Conservation (phyloP, 2,888 invertebrate genomes). For the Anthrax anthrax region DNA sequence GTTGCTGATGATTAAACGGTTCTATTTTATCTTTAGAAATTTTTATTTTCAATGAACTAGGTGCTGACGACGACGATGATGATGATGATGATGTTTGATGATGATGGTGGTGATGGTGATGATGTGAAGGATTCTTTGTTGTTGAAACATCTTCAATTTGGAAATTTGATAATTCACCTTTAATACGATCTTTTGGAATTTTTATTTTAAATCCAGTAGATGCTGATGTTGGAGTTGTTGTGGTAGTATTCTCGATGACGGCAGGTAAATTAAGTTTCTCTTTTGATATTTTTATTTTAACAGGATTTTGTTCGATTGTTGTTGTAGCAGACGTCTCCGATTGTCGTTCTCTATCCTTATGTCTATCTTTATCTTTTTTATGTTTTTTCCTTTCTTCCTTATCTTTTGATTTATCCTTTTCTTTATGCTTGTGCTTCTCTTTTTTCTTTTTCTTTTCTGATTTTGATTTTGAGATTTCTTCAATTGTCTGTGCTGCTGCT, state of each 20-base stretch:
- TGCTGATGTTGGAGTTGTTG: slow-evolving; percentile 17
- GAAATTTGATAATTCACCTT: slow-evolving; percentile 32
- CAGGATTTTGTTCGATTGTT: slow-evolving; percentile 13
- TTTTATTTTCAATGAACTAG: slow-evolving; percentile 56
- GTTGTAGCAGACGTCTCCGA: slow-evolving; percentile 3
- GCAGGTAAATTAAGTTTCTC: slow-evolving; percentile 36
- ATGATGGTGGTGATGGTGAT: no score
- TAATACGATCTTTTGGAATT: slow-evolving; percentile 61
- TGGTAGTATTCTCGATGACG: slow-evolving; percentile 15
- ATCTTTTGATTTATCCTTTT: slow-evolving; percentile 60
- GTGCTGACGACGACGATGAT: slow-evolving; percentile 15
- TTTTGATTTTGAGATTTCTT: slow-evolving; percentile 13
- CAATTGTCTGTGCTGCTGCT: neutral
- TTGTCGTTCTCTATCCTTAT: slow-evolving; percentile 24
- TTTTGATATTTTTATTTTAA: slow-evolving; percentile 45
- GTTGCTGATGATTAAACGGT: slow-evolving; percentile 25
- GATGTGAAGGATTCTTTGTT: slow-evolving; percentile 12
- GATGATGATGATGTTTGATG: slow-evolving; percentile 9
- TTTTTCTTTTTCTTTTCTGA: slow-evolving; percentile 51
- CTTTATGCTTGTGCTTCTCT: slow-evolving; percentile 66
- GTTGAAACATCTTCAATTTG: slow-evolving; percentile 6
- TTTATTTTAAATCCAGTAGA: slow-evolving; percentile 56
- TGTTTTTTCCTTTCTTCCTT: slow-evolving; percentile 58
- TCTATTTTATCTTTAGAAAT: slow-evolving; percentile 62
- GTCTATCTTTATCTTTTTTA: slow-evolving; percentile 49